A percentile compares a stretch with the other conserved stretches of the same genome.
phyloP scores from a whole-genome alignment of 2,113 vertebrate species.

The Hippocampus barbouri region DNA sequence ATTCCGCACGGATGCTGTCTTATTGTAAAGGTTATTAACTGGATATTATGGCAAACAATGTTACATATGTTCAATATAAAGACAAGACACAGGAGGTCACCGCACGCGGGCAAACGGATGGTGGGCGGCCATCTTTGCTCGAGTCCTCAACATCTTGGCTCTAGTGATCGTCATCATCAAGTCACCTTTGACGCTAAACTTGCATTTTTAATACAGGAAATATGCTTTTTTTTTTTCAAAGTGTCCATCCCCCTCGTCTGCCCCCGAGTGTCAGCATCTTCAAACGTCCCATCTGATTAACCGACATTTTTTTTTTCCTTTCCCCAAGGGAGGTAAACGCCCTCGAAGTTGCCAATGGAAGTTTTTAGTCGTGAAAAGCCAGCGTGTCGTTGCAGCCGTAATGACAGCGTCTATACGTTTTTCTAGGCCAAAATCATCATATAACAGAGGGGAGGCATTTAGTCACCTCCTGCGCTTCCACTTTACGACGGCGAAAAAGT shows the following conservation, averaged over 20 bases:
- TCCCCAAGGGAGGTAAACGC: neutral
- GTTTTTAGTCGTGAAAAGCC: neutral
- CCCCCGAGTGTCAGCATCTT: neutral
- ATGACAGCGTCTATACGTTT: constrained; percentile 9
- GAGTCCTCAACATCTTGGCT: neutral
- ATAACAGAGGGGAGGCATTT: constrained; percentile 29
- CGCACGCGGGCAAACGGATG: neutral
- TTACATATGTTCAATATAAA: neutral
- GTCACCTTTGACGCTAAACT: no score
- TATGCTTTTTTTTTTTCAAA: no score
- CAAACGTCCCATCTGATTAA: neutral
- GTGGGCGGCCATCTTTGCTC: neutral
- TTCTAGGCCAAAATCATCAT: constrained; percentile 11
- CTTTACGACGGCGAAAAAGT: constrained; percentile 51
- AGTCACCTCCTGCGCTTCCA: constrained; percentile 31
- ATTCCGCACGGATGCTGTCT: neutral
- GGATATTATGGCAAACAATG: neutral
- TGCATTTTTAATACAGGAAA: no score
- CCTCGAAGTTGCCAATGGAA: neutral
- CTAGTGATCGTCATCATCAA: neutral
- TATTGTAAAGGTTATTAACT: constrained; percentile 3
- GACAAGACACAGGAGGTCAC: neutral
- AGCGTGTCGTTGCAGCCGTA: neutral
- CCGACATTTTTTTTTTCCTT: neutral
- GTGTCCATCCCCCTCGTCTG: no score